Percentiles rank a stretch among this genome's conserved stretches.
These are phyloP conservation scores for Magallana angulata DNA, from an alignment of 1,140 invertebrate species.

Conservation along the genomic window DNA sequence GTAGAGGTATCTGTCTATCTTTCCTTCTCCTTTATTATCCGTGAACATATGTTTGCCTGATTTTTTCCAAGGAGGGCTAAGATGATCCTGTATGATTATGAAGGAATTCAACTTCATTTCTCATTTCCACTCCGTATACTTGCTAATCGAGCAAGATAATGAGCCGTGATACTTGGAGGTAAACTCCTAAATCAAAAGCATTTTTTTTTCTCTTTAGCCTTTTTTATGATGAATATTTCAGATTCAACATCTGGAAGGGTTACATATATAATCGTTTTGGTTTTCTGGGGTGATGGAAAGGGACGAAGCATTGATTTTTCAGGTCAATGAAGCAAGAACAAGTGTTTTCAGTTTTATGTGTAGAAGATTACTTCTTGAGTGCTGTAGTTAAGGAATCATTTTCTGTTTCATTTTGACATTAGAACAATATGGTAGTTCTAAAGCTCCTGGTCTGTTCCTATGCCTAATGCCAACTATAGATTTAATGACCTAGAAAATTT, in stretches of 20 bases:
- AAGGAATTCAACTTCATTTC: slow-evolving; percentile 26
- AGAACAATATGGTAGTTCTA: slow-evolving; percentile 24
- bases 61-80: background rate
- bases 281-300: slow-evolving; percentile 11
- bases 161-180: slow-evolving; percentile 1
- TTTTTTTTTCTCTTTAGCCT: background rate
- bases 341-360: background rate
- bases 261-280: background rate
- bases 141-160: slow-evolving; percentile 32
- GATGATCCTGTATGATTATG: slow-evolving; percentile 10
- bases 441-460: background rate
- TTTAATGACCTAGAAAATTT: slow-evolving; percentile 24
- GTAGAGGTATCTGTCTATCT: background rate
- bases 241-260: slow-evolving; percentile 27
- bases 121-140: slow-evolving; percentile 5
- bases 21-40: slow-evolving; percentile 10
- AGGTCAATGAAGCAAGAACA: slow-evolving; percentile 27
- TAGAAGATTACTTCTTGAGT: slow-evolving; percentile 2
- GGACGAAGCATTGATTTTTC: slow-evolving; percentile 25
- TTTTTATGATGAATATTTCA: slow-evolving; percentile 23
- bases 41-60: slow-evolving; percentile 15
- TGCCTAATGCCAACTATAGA: slow-evolving; percentile 19
- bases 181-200: slow-evolving; percentile 24
- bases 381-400: slow-evolving; percentile 12
- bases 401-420: slow-evolving; percentile 28